Percentiles rank a stretch among this genome's conserved stretches.
These are phyloP conservation scores for Toxonevra muliebris DNA, from an alignment of 2,888 invertebrate genomes.

Conservation along the genomic window DNA sequence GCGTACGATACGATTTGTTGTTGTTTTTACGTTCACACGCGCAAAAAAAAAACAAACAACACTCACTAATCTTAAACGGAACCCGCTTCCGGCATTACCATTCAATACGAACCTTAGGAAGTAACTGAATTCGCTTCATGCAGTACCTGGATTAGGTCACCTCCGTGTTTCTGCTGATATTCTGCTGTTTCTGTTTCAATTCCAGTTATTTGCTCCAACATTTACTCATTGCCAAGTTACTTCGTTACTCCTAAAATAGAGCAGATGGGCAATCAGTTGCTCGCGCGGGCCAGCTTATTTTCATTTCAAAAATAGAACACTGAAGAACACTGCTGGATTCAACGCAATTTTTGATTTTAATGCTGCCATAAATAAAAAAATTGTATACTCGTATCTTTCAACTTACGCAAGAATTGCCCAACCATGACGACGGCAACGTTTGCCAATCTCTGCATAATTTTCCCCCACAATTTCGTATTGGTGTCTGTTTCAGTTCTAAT, in stretches of 20 bases:
- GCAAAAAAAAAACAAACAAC: constrained; percentile 22
- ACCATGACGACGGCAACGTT: too few species aligned
- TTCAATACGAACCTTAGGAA: constrained; percentile 22
- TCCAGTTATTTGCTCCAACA: background rate
- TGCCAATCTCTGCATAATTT: too few species aligned
- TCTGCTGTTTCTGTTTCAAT: constrained; percentile 6
- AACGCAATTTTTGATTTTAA: background rate
- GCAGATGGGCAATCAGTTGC: too few species aligned
- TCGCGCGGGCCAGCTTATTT: too few species aligned
- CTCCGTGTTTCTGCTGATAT: constrained; percentile 17
- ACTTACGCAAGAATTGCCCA: too few species aligned
- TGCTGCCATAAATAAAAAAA: too few species aligned
- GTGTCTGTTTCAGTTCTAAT: background rate
- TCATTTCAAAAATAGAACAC: too few species aligned
- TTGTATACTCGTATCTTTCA: too few species aligned
- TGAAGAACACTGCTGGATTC: background rate
- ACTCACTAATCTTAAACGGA: constrained; percentile 3
- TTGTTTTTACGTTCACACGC: background rate
- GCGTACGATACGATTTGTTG: constrained; percentile 7
- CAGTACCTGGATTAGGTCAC: constrained; percentile 30
- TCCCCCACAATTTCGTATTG: too few species aligned
- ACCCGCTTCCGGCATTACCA: constrained; percentile 26
- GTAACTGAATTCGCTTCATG: constrained; percentile 26
- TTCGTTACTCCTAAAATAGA: too few species aligned
- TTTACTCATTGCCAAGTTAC: too few species aligned